These are phyloP conservation scores for Donacobius atricapilla DNA, from an alignment of 2,113 vertebrate species.

Conservation along the genomic window DNA sequence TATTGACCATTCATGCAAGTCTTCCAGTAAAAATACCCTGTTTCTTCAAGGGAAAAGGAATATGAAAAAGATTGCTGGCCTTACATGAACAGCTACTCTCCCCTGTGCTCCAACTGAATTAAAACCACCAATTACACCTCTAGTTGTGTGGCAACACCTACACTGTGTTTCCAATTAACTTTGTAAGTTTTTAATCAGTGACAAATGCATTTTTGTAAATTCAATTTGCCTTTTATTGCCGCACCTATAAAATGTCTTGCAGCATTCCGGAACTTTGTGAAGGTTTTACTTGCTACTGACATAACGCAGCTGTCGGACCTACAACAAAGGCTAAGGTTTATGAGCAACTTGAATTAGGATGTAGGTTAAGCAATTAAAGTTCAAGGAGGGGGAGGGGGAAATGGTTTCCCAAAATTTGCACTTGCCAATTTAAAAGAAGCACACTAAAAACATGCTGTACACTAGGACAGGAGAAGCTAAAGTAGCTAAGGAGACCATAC, in stretches of 20 bases:
- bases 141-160: slow-evolving; percentile 84
- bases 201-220: slow-evolving; percentile 84
- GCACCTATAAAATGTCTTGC: slow-evolving; percentile 88
- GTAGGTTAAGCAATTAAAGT: slow-evolving; percentile 95
- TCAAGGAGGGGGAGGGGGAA: slow-evolving; percentile 76
- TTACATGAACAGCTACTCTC: slow-evolving; percentile 17
- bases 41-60: background rate
- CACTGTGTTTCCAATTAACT: slow-evolving; percentile 82
- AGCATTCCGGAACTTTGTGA: slow-evolving; percentile 96
- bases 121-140: slow-evolving; percentile 77
- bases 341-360: slow-evolving; percentile 94
- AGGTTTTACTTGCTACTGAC: slow-evolving; percentile 95
- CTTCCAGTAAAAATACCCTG: background rate
- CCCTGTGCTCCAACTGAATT: slow-evolving; percentile 43
- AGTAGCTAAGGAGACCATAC: background rate
- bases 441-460: background rate
- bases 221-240: slow-evolving; percentile 86
- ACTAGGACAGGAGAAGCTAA: background rate
- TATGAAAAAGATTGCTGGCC: background rate
- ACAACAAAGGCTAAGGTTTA: slow-evolving; percentile 91
- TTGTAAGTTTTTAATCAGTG: slow-evolving; percentile 84
- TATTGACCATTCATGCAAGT: background rate
- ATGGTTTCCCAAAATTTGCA: slow-evolving; percentile 53
- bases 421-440: slow-evolving; percentile 24
- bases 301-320: slow-evolving; percentile 93